Conservation (phyloP, 2,113 vertebrate species). For the Ellobius talpinus region DNA sequence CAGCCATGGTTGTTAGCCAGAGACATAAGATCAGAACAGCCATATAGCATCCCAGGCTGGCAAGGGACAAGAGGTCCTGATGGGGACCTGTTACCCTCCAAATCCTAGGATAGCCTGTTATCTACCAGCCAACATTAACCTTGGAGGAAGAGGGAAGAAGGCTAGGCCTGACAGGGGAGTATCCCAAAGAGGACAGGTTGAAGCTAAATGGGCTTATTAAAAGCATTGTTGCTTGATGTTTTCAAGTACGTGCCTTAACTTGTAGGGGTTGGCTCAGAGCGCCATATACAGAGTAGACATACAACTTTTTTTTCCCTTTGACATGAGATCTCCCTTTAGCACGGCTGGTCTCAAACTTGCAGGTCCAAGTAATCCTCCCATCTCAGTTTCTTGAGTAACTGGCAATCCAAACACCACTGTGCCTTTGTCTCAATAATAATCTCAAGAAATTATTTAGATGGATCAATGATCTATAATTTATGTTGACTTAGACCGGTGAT, state of each 20-base stretch:
- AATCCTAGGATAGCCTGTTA: neutral
- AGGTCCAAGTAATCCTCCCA: neutral
- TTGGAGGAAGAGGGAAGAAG: neutral
- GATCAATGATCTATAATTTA: slow-evolving; percentile 23
- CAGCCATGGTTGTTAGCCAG: neutral
- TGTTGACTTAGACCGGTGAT: slow-evolving; percentile 3
- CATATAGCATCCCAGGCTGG: neutral
- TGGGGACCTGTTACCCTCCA: neutral
- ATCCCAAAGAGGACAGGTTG: neutral
- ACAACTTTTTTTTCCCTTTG: neutral
- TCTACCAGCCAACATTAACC: neutral
- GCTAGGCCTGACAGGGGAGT: neutral
- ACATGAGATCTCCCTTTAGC: neutral
- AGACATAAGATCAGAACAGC: neutral
- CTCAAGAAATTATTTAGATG: neutral
- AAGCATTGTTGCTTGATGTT: neutral
- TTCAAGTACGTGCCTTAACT: neutral
- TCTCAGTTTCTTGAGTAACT: neutral
- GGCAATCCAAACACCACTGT: neutral
- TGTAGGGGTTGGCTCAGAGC: neutral
- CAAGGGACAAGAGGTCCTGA: neutral
- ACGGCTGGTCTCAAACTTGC: neutral
- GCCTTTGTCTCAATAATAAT: neutral
- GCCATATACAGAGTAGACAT: neutral
- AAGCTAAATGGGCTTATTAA: slow-evolving; percentile 10